phyloP scores from a whole-genome alignment of 2,888 invertebrate species.

The Linnaemya tessellans region DNA sequence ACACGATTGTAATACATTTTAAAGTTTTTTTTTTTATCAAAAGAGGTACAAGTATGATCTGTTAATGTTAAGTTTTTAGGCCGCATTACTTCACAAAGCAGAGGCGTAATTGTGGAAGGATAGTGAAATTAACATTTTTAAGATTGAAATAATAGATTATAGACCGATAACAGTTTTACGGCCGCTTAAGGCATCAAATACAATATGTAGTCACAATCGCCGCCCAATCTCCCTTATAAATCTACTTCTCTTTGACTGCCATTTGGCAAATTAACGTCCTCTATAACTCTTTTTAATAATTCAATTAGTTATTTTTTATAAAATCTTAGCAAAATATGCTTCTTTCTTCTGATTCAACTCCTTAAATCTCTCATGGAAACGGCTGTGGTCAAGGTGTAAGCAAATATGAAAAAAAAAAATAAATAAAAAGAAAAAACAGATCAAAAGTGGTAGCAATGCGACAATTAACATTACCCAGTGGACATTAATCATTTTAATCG shows the following conservation, averaged over 20 bases:
- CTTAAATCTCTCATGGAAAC: not conserved
- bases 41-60: constrained; percentile 46
- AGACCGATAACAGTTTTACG: too few species aligned
- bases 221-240: too few species aligned
- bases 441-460: constrained; percentile 70
- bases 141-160: too few species aligned
- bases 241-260: too few species aligned
- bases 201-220: too few species aligned
- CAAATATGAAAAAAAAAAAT: constrained; percentile 7
- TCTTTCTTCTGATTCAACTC: not conserved
- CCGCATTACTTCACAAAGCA: not conserved
- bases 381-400: constrained; percentile 20
- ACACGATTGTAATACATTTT: constrained; percentile 33
- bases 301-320: not conserved
- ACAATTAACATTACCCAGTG: constrained; percentile 82
- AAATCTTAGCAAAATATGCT: not conserved
- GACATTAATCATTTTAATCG: constrained; percentile 83
- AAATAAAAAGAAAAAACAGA: not conserved
- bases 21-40: constrained; percentile 36
- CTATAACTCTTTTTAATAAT: not conserved
- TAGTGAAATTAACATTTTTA: not conserved
- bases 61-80: constrained; percentile 10
- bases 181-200: too few species aligned
- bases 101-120: not conserved
- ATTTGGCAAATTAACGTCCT: too few species aligned